phyloP scores from a whole-genome alignment of 2,888 invertebrate genomes.

The Cryptus armator region DNA sequence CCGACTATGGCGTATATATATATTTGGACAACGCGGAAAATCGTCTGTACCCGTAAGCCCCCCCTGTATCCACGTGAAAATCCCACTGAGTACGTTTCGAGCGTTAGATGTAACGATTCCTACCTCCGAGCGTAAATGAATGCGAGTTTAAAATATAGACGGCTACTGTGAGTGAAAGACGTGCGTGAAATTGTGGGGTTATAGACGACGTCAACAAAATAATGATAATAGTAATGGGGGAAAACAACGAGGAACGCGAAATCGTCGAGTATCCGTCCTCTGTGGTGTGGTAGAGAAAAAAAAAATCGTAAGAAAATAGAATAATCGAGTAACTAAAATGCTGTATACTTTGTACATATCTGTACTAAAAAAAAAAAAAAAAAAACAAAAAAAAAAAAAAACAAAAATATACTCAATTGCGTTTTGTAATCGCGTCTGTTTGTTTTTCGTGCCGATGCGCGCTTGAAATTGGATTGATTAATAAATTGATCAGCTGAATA shows the following conservation, averaged over 20 bases:
- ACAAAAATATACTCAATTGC: constrained; percentile 56
- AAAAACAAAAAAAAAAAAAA: constrained; percentile 25
- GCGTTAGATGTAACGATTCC: not conserved
- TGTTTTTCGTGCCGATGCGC: constrained; percentile 29
- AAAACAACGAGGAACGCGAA: constrained; percentile 23
- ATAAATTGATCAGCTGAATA: constrained; percentile 50
- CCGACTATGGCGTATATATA: not conserved
- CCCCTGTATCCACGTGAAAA: not conserved
- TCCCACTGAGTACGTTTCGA: not conserved
- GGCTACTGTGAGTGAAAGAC: not conserved
- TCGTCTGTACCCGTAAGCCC: constrained; percentile 7
- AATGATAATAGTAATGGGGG: constrained; percentile 24
- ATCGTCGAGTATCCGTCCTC: constrained; percentile 70
- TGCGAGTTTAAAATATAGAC: not conserved
- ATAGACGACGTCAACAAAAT: constrained; percentile 11
- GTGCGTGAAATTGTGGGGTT: not conserved
- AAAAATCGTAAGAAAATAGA: constrained; percentile 5
- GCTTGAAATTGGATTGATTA: constrained; percentile 38
- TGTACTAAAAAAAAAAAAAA: constrained; percentile 70
- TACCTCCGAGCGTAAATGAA: constrained; percentile 56
- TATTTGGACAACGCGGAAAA: constrained; percentile 17
- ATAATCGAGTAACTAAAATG: constrained; percentile 26
- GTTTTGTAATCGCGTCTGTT: constrained; percentile 66
- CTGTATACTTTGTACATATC: constrained; percentile 79
- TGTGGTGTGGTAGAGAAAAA: constrained; percentile 65